A percentile compares a stretch with the other conserved stretches of the same genome.
These are phyloP conservation scores for Rhodinocichla rosea DNA, from an alignment of 2,113 vertebrate genomes.

Conservation along the genomic window DNA sequence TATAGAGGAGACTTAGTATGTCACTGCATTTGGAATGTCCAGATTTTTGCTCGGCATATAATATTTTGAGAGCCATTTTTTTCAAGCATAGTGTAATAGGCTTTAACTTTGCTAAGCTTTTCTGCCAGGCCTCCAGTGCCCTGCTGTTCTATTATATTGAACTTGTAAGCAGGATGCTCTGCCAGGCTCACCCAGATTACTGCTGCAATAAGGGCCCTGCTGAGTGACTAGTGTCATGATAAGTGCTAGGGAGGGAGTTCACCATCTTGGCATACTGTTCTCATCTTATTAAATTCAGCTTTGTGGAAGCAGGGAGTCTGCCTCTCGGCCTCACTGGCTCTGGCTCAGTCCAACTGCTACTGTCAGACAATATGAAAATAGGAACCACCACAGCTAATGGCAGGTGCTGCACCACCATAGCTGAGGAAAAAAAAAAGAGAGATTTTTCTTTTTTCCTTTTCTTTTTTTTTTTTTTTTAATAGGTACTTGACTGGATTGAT, in stretches of 20 bases:
- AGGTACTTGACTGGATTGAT: background rate
- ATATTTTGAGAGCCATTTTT: constrained; percentile 78
- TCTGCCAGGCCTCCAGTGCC: constrained; percentile 90
- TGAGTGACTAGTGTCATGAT: constrained; percentile 89
- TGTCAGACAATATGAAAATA: constrained; percentile 89
- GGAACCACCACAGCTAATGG: constrained; percentile 85
- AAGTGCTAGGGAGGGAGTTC: constrained; percentile 85
- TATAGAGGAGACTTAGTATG: constrained; percentile 63
- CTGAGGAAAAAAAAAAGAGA: constrained; percentile 43
- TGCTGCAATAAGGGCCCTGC: constrained; percentile 90
- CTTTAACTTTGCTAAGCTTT: constrained; percentile 99
- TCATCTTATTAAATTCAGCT: constrained; percentile 95
- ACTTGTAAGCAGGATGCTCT: constrained; percentile 86
- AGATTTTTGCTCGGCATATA: constrained; percentile 69
- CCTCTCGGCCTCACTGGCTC: constrained; percentile 83
- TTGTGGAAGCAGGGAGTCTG: constrained; percentile 83
- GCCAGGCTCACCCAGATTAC: constrained; percentile 92
- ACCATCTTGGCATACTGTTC: constrained; percentile 91
- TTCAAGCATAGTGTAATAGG: constrained; percentile 89
- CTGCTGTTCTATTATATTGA: constrained; percentile 96
- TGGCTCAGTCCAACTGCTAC: constrained; percentile 84
- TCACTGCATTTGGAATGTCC: constrained; percentile 82
- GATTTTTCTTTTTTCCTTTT: background rate
- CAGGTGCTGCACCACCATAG: constrained; percentile 79
- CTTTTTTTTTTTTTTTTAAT: background rate